phyloP scores from a whole-genome alignment of 2,797 vertebrate genomes.

The Otus scops region DNA sequence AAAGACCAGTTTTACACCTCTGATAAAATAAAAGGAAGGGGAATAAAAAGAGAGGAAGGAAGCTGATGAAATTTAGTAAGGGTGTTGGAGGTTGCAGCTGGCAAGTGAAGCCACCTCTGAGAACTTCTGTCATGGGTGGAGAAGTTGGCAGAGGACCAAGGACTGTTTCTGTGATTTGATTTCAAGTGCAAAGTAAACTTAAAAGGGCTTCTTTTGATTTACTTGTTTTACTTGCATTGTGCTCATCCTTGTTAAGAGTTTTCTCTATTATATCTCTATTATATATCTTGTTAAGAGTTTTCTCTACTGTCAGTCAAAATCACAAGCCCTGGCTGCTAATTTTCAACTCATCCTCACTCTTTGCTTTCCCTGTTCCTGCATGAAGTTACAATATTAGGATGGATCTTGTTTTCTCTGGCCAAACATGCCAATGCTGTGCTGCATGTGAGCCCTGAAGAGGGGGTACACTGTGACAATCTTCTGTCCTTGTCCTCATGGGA shows the following conservation, averaged over 20 bases:
- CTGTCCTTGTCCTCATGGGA: not conserved
- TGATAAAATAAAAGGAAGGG: not conserved
- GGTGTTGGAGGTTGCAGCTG: not conserved
- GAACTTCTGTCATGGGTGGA: not conserved
- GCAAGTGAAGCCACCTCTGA: not conserved
- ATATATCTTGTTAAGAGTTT: not conserved
- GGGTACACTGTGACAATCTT: not conserved
- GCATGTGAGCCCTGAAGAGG: not conserved
- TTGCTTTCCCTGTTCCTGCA: not conserved
- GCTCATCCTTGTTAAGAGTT: not conserved
- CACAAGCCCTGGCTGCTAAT: not conserved
- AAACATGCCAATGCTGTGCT: not conserved
- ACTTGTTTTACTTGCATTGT: not conserved
- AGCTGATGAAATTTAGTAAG: not conserved
- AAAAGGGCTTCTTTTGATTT: not conserved
- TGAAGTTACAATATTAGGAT: not conserved
- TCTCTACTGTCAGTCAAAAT: not conserved
- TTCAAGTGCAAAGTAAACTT: not conserved
- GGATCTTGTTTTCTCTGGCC: not conserved
- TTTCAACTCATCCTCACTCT: not conserved
- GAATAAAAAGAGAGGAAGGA: constrained; percentile 2
- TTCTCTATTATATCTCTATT: not conserved
- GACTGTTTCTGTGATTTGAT: not conserved
- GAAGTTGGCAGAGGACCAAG: not conserved
- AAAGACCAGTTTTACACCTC: not conserved